A percentile compares a stretch with the other conserved stretches of the same genome.
Evolutionary conservation across 2,888 invertebrate species (phyloP).

Genomic region (Sarcophaga variegata): DNA sequence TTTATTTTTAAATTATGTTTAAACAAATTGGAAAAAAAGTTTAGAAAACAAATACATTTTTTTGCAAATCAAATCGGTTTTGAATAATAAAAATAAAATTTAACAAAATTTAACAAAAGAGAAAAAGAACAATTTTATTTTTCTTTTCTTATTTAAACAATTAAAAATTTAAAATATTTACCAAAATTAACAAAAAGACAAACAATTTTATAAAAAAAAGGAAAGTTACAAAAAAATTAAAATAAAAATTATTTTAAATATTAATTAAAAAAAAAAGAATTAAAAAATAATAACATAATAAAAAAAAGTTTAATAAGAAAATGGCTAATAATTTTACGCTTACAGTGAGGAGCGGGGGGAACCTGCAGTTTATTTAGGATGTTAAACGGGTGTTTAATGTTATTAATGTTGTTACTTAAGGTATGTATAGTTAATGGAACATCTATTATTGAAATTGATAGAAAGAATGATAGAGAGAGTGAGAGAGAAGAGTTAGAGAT

Average conservation of each 20-base stretch:
- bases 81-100: conserved; percentile 6
- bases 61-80: conserved; percentile 30
- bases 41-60: background rate
- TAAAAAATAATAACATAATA: conserved; percentile 42
- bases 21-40: background rate
- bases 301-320: conserved; percentile 48
- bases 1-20: conserved; percentile 11
- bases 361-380: background rate
- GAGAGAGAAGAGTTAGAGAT: background rate
- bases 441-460: background rate
- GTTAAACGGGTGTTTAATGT: too few relatives aligned
- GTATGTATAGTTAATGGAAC: background rate
- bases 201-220: conserved; percentile 35
- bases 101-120: conserved; percentile 65
- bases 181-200: conserved; percentile 15
- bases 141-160: conserved; percentile 34
- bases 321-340: conserved; percentile 43
- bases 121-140: conserved; percentile 67
- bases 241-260: conserved; percentile 21
- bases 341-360: background rate
- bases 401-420: background rate
- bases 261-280: conserved; percentile 72
- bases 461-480: background rate
- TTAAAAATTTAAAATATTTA: conserved; percentile 22
- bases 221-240: background rate